Conservation (phyloP, 2,113 vertebrate genomes). For the Pachycephala philippinensis region DNA sequence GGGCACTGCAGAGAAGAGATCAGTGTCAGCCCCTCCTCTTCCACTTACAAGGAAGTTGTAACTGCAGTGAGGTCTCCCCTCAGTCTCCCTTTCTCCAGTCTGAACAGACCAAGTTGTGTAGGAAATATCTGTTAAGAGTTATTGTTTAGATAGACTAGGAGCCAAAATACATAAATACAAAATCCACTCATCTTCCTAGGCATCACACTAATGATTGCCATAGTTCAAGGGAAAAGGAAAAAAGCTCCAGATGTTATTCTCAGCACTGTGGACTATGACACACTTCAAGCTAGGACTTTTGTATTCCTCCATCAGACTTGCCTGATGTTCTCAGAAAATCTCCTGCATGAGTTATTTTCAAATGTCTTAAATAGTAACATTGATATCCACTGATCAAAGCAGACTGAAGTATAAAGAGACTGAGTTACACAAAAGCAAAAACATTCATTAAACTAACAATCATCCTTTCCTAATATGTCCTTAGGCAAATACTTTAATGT, state of each 20-base stretch:
- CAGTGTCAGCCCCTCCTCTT: not conserved
- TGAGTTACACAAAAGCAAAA: not conserved
- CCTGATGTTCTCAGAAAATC: not conserved
- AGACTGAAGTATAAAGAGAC: not conserved
- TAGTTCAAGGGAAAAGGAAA: not conserved
- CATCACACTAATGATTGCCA: not conserved
- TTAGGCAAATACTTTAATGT: not conserved
- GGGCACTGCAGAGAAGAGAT: not conserved
- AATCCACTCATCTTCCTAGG: not conserved
- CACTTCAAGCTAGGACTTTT: not conserved
- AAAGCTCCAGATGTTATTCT: not conserved
- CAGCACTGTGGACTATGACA: not conserved
- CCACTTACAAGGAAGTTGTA: not conserved
- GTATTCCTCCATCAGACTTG: not conserved
- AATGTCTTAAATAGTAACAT: not conserved
- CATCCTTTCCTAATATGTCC: not conserved
- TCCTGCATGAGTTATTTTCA: not conserved
- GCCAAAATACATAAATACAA: not conserved
- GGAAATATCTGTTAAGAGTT: not conserved
- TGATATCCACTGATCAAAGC: not conserved
- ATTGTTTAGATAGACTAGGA: not conserved
- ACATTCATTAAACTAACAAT: not conserved
- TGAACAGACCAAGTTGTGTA: not conserved
- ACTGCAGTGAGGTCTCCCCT: not conserved
- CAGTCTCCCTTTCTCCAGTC: not conserved